These are phyloP conservation scores for Eurypyga helias DNA, from an alignment of 2,113 vertebrate genomes.

Conservation along the genomic window DNA sequence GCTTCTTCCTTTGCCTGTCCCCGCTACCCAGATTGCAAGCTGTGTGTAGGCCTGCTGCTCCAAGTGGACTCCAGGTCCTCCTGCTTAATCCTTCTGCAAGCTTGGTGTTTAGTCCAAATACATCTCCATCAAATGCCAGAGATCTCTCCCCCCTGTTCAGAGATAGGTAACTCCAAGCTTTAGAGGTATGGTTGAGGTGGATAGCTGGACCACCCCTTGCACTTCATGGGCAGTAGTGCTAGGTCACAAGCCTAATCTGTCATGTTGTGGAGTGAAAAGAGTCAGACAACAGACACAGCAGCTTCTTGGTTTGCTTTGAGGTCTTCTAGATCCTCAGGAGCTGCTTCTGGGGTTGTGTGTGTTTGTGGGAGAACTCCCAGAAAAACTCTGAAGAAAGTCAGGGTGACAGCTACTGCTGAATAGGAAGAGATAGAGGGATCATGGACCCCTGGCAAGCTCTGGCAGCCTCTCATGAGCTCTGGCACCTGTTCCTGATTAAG, in stretches of 20 bases:
- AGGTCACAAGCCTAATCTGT: background rate
- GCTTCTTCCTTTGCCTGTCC: too few species aligned
- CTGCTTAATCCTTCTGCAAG: background rate
- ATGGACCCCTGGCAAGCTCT: background rate
- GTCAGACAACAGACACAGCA: background rate
- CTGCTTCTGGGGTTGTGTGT: background rate
- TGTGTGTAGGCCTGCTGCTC: too few species aligned
- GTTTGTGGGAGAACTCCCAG: background rate
- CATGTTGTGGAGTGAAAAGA: background rate
- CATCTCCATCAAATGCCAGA: background rate
- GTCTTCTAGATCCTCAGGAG: background rate
- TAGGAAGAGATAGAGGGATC: background rate
- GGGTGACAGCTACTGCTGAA: background rate
- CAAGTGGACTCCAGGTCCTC: background rate
- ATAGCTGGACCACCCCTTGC: background rate
- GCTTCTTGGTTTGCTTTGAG: background rate
- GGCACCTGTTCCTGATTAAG: background rate
- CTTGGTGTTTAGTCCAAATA: rapidly evolving
- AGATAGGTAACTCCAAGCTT: background rate
- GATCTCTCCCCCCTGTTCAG: background rate
- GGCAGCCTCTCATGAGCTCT: background rate
- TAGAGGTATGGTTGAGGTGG: background rate
- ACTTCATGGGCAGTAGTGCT: background rate
- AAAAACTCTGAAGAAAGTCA: background rate
- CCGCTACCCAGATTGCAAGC: too few species aligned